Evolutionary conservation across 1,140 invertebrate genomes (phyloP), one percentile per base, ranked within the genome.

Genomic region (Drosophila rhopaloa): DNA sequence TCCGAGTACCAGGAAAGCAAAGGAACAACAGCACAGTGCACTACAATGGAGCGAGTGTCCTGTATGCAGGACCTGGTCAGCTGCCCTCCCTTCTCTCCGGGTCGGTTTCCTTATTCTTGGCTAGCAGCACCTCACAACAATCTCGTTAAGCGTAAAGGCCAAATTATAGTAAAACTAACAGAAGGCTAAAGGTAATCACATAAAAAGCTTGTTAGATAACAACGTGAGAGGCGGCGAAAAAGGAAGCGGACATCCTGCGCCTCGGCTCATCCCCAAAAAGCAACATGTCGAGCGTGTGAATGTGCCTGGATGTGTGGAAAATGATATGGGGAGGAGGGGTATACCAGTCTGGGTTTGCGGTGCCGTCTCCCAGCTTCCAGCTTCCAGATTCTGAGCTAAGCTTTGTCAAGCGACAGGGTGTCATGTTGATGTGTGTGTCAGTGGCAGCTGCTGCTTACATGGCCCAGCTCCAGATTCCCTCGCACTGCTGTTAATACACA

Each of bases 161-260:
- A 88, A 86, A 86, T 88, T 86, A 88, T 86, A 88, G 83, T 83
- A 73, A 88, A 83, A 88, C 83, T 88, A 86, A 88, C 83, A 88
- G 83, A 79, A 82, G 79, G 76, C 81, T 83, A 71, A 88, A 86
- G 83, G 83, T 86, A 88, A 88, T 88, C 83, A 79, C 83, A 86
- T 86, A 86, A 86, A 86, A 83, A 88, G 79, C 83, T 88, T 86
- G 83, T 88, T 86, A 86, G 76, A 76, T 82, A 86, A 86, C 82
- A 86, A 82, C 73, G 66, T 76, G 66, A 53, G 74, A 48, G 51
- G 46, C 47, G 54, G 44, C 58, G 71, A 61, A 81, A 79, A 51
- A 53, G 70, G 50, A 82, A 76, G 35, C 79, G 83, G 83, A 88
- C 73, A 70, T 77, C 63, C 68, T 70, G 41, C 41, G 19, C 19